phyloP scores from a whole-genome alignment of 2,888 invertebrate genomes.

The Pediacus dermestoides region DNA sequence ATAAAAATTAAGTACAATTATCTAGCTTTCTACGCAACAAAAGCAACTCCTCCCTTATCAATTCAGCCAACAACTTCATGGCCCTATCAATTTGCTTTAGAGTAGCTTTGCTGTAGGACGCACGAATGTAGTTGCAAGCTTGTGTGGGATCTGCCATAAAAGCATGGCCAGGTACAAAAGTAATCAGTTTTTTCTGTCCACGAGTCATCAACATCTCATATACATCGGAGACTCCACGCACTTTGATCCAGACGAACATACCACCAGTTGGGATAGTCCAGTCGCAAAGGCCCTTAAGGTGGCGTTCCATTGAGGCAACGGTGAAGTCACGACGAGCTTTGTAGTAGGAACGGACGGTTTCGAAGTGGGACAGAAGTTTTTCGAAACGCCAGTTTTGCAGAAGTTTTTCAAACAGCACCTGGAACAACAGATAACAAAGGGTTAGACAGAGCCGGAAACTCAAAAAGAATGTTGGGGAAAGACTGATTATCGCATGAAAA shows the following conservation, averaged over 20 bases:
- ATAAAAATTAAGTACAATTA: conserved; percentile 37
- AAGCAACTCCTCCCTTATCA: conserved; percentile 59
- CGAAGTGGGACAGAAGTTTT: conserved; percentile 59
- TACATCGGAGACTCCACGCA: conserved; percentile 65
- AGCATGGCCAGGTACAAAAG: conserved; percentile 71
- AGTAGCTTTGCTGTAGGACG: conserved; percentile 67
- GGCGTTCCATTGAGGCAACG: conserved; percentile 56
- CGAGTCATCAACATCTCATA: conserved; percentile 69
- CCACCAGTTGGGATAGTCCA: conserved; percentile 68
- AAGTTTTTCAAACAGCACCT: conserved; percentile 58
- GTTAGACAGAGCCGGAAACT: too few relatives aligned
- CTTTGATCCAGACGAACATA: conserved; percentile 75
- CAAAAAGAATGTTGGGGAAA: too few relatives aligned
- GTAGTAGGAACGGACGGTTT: conserved; percentile 61
- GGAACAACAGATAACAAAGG: conserved; percentile 33
- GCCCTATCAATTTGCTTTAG: conserved; percentile 64
- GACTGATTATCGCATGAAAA: too few relatives aligned
- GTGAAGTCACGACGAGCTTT: conserved; percentile 60
- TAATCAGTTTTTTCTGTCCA: conserved; percentile 64
- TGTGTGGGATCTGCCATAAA: conserved; percentile 62
- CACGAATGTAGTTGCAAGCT: conserved; percentile 65
- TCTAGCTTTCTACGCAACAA: conserved; percentile 47
- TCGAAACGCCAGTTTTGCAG: conserved; percentile 59
- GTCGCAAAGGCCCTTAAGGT: conserved; percentile 60
- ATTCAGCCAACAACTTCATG: conserved; percentile 56